phyloP scores from a whole-genome alignment of 2,888 invertebrate genomes.

The Heliconius aoede region DNA sequence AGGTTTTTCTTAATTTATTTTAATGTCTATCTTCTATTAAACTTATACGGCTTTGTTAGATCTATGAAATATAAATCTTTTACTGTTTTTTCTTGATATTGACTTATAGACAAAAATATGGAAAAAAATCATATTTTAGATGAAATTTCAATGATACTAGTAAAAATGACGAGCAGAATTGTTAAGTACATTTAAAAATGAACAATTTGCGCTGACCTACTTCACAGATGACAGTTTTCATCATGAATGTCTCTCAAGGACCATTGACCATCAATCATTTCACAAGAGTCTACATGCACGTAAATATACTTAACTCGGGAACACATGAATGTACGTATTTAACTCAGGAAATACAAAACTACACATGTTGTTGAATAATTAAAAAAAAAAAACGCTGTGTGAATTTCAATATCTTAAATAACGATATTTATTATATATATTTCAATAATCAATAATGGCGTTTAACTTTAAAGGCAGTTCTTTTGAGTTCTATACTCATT shows the following conservation, averaged over 20 bases:
- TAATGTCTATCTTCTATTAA: slow-evolving; percentile 18
- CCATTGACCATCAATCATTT: slow-evolving; percentile 19
- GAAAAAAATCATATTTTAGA: neutral
- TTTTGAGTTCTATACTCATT: too few species aligned
- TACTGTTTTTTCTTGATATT: neutral
- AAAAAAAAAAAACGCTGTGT: too few species aligned
- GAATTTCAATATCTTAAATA: too few species aligned
- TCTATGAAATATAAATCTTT: neutral
- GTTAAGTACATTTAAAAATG: slow-evolving; percentile 2
- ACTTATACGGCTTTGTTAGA: slow-evolving; percentile 5
- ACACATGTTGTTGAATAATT: neutral
- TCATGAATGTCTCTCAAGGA: slow-evolving; percentile 13
- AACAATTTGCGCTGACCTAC: slow-evolving; percentile 10
- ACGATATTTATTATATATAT: too few species aligned
- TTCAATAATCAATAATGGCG: too few species aligned
- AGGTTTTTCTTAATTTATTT: slow-evolving; percentile 28
- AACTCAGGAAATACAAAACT: neutral
- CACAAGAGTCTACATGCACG: neutral
- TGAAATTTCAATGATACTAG: neutral
- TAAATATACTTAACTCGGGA: neutral
- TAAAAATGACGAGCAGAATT: neutral
- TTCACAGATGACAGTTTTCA: neutral
- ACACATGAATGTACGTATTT: neutral
- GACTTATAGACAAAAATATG: neutral
- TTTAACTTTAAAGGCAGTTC: too few species aligned